Conservation (phyloP, 2,113 vertebrate species). For the Sardina pilchardus region DNA sequence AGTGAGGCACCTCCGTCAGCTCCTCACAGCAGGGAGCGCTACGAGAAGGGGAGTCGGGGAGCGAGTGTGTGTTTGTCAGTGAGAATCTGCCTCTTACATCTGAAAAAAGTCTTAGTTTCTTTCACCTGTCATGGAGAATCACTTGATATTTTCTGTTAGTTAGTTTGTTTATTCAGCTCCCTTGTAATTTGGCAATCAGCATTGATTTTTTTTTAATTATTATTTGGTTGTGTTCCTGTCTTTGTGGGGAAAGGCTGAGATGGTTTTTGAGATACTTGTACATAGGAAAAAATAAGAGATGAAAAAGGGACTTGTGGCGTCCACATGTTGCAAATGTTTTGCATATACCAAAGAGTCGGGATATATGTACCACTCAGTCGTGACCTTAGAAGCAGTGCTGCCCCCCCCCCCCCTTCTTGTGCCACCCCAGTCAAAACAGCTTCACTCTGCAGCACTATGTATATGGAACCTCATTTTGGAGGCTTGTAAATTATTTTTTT, state of each 20-base stretch:
- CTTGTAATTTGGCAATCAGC: conserved; percentile 59
- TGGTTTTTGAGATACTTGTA: conserved; percentile 34
- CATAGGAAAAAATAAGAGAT: conserved; percentile 42
- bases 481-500: conserved; percentile 26
- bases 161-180: conserved; percentile 55
- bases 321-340: conserved; percentile 68
- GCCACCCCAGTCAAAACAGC: not conserved
- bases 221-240: conserved; percentile 23
- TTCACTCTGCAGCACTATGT: not conserved
- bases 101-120: conserved; percentile 43
- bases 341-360: conserved; percentile 88
- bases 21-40: not conserved
- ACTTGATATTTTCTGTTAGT: not conserved
- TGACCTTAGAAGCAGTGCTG: conserved; percentile 46
- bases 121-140: conserved; percentile 57
- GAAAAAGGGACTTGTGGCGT: conserved; percentile 56
- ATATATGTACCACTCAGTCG: conserved; percentile 64
- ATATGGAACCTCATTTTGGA: not conserved
- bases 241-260: conserved; percentile 39
- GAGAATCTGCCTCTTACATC: conserved; percentile 39
- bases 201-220: conserved; percentile 38
- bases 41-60: not conserved
- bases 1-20: not conserved
- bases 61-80: not conserved
- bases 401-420: conserved; percentile 7